Percentiles rank a stretch among this genome's conserved stretches.
phyloP scores from a whole-genome alignment of 2,113 vertebrate species.

The Oryctolagus cuniculus region mOryCun1.1 NC_091447.1:55794001-55794500 shows the following conservation, averaged over 20 bases:
- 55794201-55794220: background rate
- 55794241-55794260: no score
- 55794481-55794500: no score
- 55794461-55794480: no score
- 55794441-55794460: no score
- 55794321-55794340: no score
- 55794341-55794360: no score
- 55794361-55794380: no score
- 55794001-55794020: background rate
- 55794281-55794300: no score
- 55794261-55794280: background rate
- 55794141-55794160: constrained; percentile 31
- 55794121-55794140: background rate
- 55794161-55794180: background rate
- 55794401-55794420: no score
- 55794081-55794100: background rate
- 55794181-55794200: background rate
- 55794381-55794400: no score
- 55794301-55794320: no score
- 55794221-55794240: background rate
- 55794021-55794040: background rate
- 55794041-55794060: background rate
- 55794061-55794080: accelerated
- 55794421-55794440: no score
- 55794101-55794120: background rate